Evolutionary conservation across 1,140 invertebrate species (phyloP), one percentile per base, ranked within the genome.

Genomic region (Kradibia gibbosae): DNA sequence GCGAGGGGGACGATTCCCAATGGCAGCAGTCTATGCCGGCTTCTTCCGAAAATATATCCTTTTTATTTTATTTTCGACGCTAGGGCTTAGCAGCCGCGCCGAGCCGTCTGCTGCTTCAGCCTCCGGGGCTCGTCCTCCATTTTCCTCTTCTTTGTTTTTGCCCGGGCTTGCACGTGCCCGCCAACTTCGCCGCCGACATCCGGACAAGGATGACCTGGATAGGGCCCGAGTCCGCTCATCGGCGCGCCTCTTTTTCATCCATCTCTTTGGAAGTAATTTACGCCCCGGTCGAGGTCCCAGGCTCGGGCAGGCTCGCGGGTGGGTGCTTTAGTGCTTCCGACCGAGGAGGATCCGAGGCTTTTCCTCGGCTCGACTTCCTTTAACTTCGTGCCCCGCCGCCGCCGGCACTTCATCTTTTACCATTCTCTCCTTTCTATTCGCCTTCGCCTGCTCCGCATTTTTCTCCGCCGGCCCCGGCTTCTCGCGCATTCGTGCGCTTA

Each of bases 141-240:
- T 25, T 13, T 28, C 11, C 4, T 34, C 57, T 50, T 78, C 79
- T 82, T 82, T 84, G 82, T 74, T 84, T 82, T 81, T 57, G 60
- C 75, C 70, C 36, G n/a, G 7, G 62, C 36, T 28, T 72, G 13
- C 45, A 34, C 25, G 39, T 10, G 22, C 11, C 2, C n/a, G 3
- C 60, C 17, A 20, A 31, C 34, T 39, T 22, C 25, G 4, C 78
- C 65, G 62, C 67, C 83, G 81, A 81, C 84, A 83, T 87, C 85
- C 85, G 81, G 83, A 87, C 85, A 86, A 86, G 87, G 85, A 87
- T 90, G 90, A 90, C 90, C 90, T 89, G 89, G 85, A 90, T 90
- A 88, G 86, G 85, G 81, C 85, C 86, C 88, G 87, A 89, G 84
- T 76, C 84, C 79, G 65, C 75, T 83, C 83, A 77, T 83, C 50